Evolutionary conservation across 1,140 invertebrate genomes (phyloP).

Genomic region (Sarcophaga bullata): DNA sequence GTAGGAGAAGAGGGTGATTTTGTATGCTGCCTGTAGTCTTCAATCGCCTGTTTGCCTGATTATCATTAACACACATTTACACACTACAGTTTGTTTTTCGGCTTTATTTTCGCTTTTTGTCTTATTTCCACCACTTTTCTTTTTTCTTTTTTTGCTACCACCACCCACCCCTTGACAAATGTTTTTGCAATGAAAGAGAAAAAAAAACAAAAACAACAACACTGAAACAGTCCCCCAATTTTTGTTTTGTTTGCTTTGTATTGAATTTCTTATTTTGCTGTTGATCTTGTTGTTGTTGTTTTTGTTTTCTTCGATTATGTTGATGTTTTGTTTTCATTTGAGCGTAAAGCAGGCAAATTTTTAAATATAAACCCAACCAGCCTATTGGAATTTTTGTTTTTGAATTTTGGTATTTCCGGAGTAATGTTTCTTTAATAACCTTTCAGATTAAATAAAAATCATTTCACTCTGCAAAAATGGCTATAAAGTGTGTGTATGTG

Average conservation of each 20-base stretch:
- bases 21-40: neutral
- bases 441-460: too few relatives aligned
- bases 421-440: slow-evolving; percentile 23
- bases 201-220: neutral
- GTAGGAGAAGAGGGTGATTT: neutral
- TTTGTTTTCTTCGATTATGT: slow-evolving; percentile 6
- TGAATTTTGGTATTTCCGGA: slow-evolving; percentile 20
- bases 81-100: neutral
- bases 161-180: slow-evolving; percentile 3
- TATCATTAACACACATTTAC: neutral
- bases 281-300: neutral
- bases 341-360: neutral
- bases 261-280: neutral
- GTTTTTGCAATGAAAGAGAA: slow-evolving; percentile 28
- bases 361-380: neutral
- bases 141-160: neutral
- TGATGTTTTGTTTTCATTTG: neutral
- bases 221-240: slow-evolving; percentile 3
- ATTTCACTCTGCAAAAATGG: too few relatives aligned
- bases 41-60: neutral
- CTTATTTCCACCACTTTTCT: slow-evolving; percentile 22
- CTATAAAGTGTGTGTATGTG: too few relatives aligned
- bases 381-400: slow-evolving; percentile 28
- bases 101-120: neutral
- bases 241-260: slow-evolving; percentile 21